These are phyloP conservation scores for Planiliza haematocheilus DNA, from an alignment of 2,113 vertebrate species.

Conservation along the genomic window DNA sequence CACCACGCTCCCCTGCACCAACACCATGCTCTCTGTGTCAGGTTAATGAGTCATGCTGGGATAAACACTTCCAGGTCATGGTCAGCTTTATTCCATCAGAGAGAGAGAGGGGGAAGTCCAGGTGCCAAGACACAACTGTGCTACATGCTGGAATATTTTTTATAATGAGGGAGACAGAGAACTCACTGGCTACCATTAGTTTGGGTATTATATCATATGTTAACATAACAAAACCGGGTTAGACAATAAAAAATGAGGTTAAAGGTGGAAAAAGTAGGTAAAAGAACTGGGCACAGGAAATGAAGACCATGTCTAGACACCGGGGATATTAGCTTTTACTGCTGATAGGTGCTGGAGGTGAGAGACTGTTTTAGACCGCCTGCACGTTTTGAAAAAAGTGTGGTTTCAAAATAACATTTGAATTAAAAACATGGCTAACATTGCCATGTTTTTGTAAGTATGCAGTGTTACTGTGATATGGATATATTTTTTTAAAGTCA, in stretches of 20 bases:
- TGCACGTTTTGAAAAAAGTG: conserved; percentile 13
- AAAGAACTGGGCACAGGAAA: conserved; percentile 31
- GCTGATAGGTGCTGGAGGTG: conserved; percentile 11
- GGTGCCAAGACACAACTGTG: conserved; percentile 64
- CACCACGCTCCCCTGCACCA: conserved; percentile 59
- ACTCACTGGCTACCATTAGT: background rate
- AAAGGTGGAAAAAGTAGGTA: background rate
- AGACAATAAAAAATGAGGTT: background rate
- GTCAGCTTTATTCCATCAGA: conserved; percentile 59
- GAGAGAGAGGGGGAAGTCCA: conserved; percentile 35
- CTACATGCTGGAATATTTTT: conserved; percentile 37
- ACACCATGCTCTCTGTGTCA: conserved; percentile 67
- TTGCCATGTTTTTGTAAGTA: background rate
- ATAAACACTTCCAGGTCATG: conserved; percentile 77
- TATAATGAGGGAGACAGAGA: background rate
- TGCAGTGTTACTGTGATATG: background rate
- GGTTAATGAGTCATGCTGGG: conserved; percentile 78
- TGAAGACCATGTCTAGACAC: conserved; percentile 39
- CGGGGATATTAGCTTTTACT: conserved; percentile 27
- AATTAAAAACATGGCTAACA: conserved; percentile 14
- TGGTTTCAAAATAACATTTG: conserved; percentile 6
- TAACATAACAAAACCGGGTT: background rate
- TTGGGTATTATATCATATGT: background rate
- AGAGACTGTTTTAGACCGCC: conserved; percentile 23
- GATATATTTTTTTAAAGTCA: background rate